These are phyloP conservation scores for Megaleporinus macrocephalus DNA, from an alignment of 2,113 vertebrate species.

Conservation along the genomic window DNA sequence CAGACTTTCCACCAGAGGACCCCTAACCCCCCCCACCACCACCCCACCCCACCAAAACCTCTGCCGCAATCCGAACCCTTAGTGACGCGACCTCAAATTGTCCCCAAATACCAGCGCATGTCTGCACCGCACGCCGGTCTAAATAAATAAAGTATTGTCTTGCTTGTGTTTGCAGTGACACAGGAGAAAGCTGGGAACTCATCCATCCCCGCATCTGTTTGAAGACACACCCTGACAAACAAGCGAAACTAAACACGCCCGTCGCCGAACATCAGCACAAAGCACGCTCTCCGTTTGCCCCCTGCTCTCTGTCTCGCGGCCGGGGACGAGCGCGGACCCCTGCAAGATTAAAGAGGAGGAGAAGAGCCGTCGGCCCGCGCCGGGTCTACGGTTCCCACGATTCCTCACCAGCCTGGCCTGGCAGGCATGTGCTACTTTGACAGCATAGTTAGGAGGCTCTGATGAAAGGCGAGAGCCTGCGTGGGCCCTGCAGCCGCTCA, in stretches of 20 bases:
- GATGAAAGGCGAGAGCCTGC: constrained; percentile 77
- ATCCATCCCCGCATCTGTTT: no score
- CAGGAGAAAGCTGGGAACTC: no score
- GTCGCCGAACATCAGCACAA: neutral
- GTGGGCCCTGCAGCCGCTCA: constrained; percentile 68
- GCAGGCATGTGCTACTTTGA: constrained; percentile 60
- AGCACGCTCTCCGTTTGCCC: neutral
- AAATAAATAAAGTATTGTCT: no score
- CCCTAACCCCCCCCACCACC: no score
- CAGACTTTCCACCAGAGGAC: no score
- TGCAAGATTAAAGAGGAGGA: neutral
- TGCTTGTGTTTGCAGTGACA: no score
- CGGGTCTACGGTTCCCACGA: constrained; percentile 33
- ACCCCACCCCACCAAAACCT: no score
- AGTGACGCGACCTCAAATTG: no score
- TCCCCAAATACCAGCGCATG: no score
- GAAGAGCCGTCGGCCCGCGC: neutral
- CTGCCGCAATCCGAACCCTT: no score
- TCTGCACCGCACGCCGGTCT: no score
- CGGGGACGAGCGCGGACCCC: neutral
- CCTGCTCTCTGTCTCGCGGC: neutral
- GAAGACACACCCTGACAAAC: no score
- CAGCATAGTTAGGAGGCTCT: constrained; percentile 77
- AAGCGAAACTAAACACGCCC: neutral
- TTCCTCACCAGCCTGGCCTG: constrained; percentile 49